phyloP scores from a whole-genome alignment of 2,888 invertebrate species.

The Stenodema calcarata region DNA sequence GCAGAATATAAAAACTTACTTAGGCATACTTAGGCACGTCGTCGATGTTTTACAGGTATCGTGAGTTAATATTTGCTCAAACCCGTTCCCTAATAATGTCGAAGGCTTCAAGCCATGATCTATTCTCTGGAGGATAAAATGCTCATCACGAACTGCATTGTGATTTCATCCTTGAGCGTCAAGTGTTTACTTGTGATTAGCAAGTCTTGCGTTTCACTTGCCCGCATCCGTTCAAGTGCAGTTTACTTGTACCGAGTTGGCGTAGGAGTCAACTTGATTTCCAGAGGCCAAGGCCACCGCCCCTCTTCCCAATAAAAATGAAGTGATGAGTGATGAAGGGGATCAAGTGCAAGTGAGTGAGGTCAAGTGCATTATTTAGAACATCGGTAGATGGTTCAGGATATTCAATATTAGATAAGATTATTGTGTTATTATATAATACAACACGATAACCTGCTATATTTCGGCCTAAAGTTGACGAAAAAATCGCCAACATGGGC shows the following conservation, averaged over 20 bases:
- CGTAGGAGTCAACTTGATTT: not conserved
- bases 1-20: too few relatives aligned
- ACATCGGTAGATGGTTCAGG: too few relatives aligned
- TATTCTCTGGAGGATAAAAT: not conserved
- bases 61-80: not conserved
- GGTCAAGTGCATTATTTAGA: not conserved
- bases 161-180: constrained; percentile 4
- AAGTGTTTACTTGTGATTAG: constrained; percentile 14
- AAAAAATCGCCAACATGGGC: too few relatives aligned
- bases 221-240: not conserved
- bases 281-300: not conserved
- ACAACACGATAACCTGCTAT: too few relatives aligned
- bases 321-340: not conserved
- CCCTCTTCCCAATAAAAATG: not conserved
- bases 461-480: too few relatives aligned
- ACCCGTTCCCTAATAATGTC: not conserved
- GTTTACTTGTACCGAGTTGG: not conserved
- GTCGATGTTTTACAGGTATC: too few relatives aligned
- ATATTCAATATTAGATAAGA: too few relatives aligned
- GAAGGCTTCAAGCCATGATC: not conserved
- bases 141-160: constrained; percentile 15
- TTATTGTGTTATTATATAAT: too few relatives aligned
- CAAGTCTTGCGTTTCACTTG: not conserved
- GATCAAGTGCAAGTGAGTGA: not conserved
- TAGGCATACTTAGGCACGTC: too few relatives aligned